Evolutionary conservation across 2,797 vertebrate species (phyloP).

Genomic region (Syngnathus rostellatus): DNA sequence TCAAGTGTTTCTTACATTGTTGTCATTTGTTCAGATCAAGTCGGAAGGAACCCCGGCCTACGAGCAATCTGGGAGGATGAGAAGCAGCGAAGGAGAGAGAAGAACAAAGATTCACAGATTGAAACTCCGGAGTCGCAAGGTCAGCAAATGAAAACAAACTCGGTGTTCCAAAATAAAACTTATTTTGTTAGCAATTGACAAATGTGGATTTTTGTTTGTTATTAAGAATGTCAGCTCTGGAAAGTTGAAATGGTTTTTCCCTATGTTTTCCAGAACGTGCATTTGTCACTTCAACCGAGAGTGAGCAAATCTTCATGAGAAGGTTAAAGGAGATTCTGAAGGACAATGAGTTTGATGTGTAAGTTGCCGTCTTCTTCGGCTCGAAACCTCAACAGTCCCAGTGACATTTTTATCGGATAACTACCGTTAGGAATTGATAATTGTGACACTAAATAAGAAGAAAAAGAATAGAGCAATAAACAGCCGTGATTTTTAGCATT

Average conservation of each 20-base stretch:
- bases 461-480: too few relatives aligned
- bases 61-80: slow-evolving; percentile 98
- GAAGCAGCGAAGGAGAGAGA: slow-evolving; percentile 85
- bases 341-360: slow-evolving; percentile 88
- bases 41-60: slow-evolving; percentile 89
- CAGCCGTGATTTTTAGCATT: not conserved
- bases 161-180: not conserved
- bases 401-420: not conserved
- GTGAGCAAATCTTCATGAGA: slow-evolving; percentile 87
- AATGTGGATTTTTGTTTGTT: not conserved
- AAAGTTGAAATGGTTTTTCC: slow-evolving; percentile 12
- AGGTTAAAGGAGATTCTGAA: slow-evolving; percentile 88
- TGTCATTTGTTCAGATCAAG: slow-evolving; percentile 74
- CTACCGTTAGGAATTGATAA: not conserved
- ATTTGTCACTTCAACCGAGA: slow-evolving; percentile 76
- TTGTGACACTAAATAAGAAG: too few relatives aligned
- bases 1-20: not conserved
- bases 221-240: not conserved
- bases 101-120: slow-evolving; percentile 80
- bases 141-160: slow-evolving; percentile 38
- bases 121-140: slow-evolving; percentile 84
- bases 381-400: not conserved
- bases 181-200: not conserved
- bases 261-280: slow-evolving; percentile 75
- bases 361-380: slow-evolving; percentile 56